A percentile compares a stretch with the other conserved stretches of the same genome.
Conservation (phyloP, 2,888 invertebrate species). For the Adelphocoris suturalis region DNA sequence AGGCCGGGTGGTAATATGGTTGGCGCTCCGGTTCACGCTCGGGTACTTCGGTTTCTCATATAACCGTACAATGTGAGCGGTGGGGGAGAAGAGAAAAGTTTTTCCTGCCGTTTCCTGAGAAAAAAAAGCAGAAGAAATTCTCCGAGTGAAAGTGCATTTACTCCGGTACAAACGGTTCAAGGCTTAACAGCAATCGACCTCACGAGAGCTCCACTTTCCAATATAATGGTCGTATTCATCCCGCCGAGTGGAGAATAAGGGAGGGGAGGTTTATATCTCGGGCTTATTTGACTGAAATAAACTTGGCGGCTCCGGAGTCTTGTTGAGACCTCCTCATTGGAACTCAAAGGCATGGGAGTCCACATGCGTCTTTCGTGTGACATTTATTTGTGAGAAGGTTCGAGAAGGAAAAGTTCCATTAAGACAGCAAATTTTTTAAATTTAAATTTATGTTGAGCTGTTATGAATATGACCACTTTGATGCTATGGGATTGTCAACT, state of each 20-base stretch:
- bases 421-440: too few relatives aligned
- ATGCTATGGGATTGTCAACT: too few relatives aligned
- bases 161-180: constrained; percentile 19
- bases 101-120: not conserved
- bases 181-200: not conserved
- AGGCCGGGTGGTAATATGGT: constrained; percentile 32
- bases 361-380: too few relatives aligned
- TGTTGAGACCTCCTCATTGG: not conserved
- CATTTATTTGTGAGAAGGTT: too few relatives aligned
- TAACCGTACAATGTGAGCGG: constrained; percentile 15
- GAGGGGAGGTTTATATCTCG: not conserved
- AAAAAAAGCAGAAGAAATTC: not conserved
- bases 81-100: constrained; percentile 37
- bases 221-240: constrained; percentile 49
- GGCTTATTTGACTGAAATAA: not conserved
- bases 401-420: too few relatives aligned
- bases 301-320: too few relatives aligned
- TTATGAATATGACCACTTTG: too few relatives aligned
- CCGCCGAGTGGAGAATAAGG: not conserved
- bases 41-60: constrained; percentile 36
- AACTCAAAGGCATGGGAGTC: too few relatives aligned
- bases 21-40: constrained; percentile 3
- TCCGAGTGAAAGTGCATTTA: constrained; percentile 11
- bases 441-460: too few relatives aligned
- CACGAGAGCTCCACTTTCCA: constrained; percentile 36